These are phyloP conservation scores for Chrysoperla carnea DNA, from an alignment of 1,140 invertebrate genomes.

Conservation along the genomic window DNA sequence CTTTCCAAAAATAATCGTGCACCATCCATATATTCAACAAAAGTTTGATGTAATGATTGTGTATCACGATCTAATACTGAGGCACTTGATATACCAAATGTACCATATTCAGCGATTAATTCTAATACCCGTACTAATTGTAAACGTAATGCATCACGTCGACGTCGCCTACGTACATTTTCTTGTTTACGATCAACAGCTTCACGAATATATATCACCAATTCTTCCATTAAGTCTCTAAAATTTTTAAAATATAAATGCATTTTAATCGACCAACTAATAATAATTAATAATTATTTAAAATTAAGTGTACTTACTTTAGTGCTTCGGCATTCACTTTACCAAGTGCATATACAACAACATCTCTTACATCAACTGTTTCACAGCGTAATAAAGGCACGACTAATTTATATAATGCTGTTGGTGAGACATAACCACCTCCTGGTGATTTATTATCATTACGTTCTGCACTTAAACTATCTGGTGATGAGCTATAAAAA, in stretches of 20 bases:
- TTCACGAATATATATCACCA: slow-evolving; percentile 79
- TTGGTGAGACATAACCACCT: slow-evolving; percentile 45
- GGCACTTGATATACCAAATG: slow-evolving; percentile 61
- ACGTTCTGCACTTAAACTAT: slow-evolving; percentile 63
- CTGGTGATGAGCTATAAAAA: slow-evolving; percentile 57
- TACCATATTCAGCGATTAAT: slow-evolving; percentile 80
- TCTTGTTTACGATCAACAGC: slow-evolving; percentile 96
- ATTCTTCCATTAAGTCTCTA: slow-evolving; percentile 92
- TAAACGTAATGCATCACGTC: slow-evolving; percentile 81
- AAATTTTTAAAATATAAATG: slow-evolving; percentile 8
- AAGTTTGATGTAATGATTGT: slow-evolving; percentile 64
- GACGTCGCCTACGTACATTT: slow-evolving; percentile 73
- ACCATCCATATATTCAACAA: slow-evolving; percentile 92
- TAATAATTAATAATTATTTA: too few relatives aligned
- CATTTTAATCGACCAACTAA: neutral
- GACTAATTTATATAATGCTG: slow-evolving; percentile 79
- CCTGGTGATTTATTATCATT: slow-evolving; percentile 43
- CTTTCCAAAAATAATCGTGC: slow-evolving; percentile 78
- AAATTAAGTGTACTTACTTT: slow-evolving; percentile 44
- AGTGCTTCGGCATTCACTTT: slow-evolving; percentile 83
- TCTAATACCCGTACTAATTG: slow-evolving; percentile 83
- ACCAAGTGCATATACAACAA: slow-evolving; percentile 81
- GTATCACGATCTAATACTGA: slow-evolving; percentile 70
- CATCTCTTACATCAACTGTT: slow-evolving; percentile 78
- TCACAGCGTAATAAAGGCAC: slow-evolving; percentile 83